These are phyloP conservation scores for Sardina pilchardus DNA, from an alignment of 2,113 vertebrate species.

Conservation along the genomic window DNA sequence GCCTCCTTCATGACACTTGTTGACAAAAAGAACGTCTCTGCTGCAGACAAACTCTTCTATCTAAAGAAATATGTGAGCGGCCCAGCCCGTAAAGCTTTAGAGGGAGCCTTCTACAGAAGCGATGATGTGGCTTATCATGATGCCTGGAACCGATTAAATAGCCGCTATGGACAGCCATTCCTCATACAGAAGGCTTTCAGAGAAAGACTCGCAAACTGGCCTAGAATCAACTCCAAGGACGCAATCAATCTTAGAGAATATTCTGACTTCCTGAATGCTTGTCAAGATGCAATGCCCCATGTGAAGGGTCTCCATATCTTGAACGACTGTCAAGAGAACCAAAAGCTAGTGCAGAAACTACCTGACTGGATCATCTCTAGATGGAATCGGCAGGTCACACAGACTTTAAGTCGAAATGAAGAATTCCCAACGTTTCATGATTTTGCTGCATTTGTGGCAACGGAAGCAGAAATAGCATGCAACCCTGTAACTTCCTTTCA, in stretches of 20 bases:
- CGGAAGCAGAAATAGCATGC: constrained; percentile 32
- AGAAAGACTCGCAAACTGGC: constrained; percentile 33
- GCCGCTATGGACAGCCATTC: constrained; percentile 30
- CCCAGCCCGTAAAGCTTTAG: constrained; percentile 15
- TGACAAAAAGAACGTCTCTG: constrained; percentile 13
- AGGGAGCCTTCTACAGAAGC: constrained; percentile 33
- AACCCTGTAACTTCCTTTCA: constrained; percentile 29
- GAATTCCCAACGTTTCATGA: constrained; percentile 31
- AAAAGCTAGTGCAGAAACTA: constrained; percentile 33
- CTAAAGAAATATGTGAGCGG: constrained; percentile 37
- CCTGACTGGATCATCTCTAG: constrained; percentile 26
- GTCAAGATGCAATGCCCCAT: constrained; percentile 28
- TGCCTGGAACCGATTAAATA: constrained; percentile 36
- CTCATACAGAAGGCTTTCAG: constrained; percentile 30
- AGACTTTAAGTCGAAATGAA: neutral
- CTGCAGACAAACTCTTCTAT: constrained; percentile 27
- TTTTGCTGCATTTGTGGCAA: constrained; percentile 21
- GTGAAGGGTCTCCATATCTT: constrained; percentile 31
- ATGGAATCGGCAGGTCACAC: constrained; percentile 29
- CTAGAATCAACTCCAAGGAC: constrained; percentile 32
- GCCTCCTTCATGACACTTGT: constrained; percentile 27
- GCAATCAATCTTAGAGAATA: constrained; percentile 17
- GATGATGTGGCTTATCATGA: constrained; percentile 21
- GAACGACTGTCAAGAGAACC: constrained; percentile 39
- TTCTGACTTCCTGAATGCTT: constrained; percentile 22